Percentiles rank a stretch among this genome's conserved stretches.
phyloP scores from a whole-genome alignment of 92 coral and sea anemone genomes.

The Bergia puertoricense region DNA sequence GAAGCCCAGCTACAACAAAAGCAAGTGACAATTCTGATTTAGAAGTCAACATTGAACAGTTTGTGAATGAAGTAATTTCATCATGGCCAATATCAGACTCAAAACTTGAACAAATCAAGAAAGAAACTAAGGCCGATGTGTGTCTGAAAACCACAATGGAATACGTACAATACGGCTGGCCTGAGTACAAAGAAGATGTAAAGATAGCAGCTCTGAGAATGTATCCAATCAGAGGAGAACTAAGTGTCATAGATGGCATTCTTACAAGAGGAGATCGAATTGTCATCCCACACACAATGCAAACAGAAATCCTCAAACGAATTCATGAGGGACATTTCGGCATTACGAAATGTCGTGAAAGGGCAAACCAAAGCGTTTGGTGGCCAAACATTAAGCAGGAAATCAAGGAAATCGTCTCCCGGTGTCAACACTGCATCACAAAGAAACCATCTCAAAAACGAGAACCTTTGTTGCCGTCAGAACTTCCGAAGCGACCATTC shows the following conservation, averaged over 20 bases:
- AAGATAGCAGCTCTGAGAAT: slow-evolving; percentile 2
- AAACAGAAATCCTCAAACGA: not conserved
- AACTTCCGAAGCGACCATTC: not conserved
- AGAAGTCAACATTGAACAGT: too few species aligned
- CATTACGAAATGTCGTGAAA: not conserved
- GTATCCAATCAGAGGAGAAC: slow-evolving; percentile 8
- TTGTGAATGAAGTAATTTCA: not conserved
- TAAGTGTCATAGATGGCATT: not conserved
- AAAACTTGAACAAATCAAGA: not conserved
- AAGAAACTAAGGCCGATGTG: not conserved
- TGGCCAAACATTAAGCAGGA: not conserved
- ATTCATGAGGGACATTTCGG: not conserved
- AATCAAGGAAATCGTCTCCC: not conserved
- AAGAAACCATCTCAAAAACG: not conserved
- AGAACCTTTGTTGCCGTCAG: not conserved
- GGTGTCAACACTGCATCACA: not conserved
- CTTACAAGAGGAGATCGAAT: not conserved
- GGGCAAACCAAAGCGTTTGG: not conserved
- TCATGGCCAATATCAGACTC: not conserved
- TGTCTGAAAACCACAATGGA: not conserved
- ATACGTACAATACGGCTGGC: not conserved
- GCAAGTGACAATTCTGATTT: too few species aligned
- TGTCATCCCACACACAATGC: not conserved
- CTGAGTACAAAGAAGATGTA: not conserved
- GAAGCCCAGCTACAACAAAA: too few species aligned